Percentiles rank a stretch among this genome's conserved stretches.
Evolutionary conservation across 2,888 invertebrate genomes (phyloP).

Genomic region (Mythimna impura): DNA sequence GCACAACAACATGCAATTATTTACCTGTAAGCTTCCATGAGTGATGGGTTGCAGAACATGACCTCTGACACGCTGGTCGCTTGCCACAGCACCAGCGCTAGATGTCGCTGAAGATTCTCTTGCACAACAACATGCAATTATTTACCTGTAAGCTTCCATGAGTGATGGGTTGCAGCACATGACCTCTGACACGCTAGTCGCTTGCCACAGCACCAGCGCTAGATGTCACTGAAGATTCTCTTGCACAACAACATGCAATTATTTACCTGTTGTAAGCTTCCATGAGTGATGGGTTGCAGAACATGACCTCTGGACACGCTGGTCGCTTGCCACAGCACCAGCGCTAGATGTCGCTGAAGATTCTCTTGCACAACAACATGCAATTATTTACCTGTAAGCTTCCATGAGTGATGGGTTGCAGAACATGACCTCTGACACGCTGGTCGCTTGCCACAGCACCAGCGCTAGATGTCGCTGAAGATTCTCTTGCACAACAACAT

Average conservation of each 20-base stretch:
- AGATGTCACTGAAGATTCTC: constrained; percentile 82
- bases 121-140: constrained; percentile 63
- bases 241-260: constrained; percentile 63
- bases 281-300: constrained; percentile 84
- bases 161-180: constrained; percentile 85
- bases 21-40: constrained; percentile 86
- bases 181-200: constrained; percentile 86
- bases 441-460: constrained; percentile 83
- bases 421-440: constrained; percentile 86
- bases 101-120: constrained; percentile 80
- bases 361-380: constrained; percentile 75
- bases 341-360: constrained; percentile 79
- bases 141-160: constrained; percentile 85
- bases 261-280: constrained; percentile 85
- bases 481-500: constrained; percentile 75
- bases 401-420: constrained; percentile 85
- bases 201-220: constrained; percentile 79
- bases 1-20: constrained; percentile 54
- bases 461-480: constrained; percentile 80
- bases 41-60: constrained; percentile 84
- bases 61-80: constrained; percentile 87
- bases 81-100: constrained; percentile 80
- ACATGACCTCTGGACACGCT: constrained; percentile 87
- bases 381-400: constrained; percentile 79
- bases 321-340: constrained; percentile 83